Evolutionary conservation across 2,797 vertebrate genomes (phyloP).

Genomic region (Pantherophis vulpinus): DNA sequence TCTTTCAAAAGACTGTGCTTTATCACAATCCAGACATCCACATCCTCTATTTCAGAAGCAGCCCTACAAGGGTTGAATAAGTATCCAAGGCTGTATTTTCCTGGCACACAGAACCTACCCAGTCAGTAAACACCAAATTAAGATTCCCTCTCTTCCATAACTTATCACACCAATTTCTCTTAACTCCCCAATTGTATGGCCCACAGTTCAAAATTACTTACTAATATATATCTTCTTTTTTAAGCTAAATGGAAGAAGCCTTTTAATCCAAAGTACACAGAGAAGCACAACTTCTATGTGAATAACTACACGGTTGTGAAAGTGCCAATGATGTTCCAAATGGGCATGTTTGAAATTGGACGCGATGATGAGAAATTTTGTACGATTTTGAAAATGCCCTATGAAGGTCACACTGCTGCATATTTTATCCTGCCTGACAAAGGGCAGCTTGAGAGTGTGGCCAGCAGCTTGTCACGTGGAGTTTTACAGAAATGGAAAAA

Average conservation of each 20-base stretch:
- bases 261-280: constrained; percentile 77
- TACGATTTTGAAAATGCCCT: constrained; percentile 82
- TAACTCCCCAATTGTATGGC: not conserved
- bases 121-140: not conserved
- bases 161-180: not conserved
- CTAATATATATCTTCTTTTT: constrained; percentile 43
- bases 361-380: constrained; percentile 75
- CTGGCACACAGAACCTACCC: not conserved
- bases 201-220: constrained; percentile 13
- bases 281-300: constrained; percentile 77
- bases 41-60: not conserved
- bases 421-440: constrained; percentile 83
- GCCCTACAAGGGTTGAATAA: not conserved
- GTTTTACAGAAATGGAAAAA: constrained; percentile 73
- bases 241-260: constrained; percentile 82
- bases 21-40: not conserved
- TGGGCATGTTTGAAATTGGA: constrained; percentile 75
- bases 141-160: not conserved
- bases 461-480: constrained; percentile 71
- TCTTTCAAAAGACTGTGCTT: not conserved
- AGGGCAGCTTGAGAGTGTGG: constrained; percentile 78
- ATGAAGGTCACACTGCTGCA: constrained; percentile 81
- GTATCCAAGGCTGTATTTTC: not conserved
- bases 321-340: constrained; percentile 89
- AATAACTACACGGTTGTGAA: constrained; percentile 71